These are phyloP conservation scores for Sphaeramia orbicularis DNA, from an alignment of 2,797 vertebrate species.

Conservation along the genomic window DNA sequence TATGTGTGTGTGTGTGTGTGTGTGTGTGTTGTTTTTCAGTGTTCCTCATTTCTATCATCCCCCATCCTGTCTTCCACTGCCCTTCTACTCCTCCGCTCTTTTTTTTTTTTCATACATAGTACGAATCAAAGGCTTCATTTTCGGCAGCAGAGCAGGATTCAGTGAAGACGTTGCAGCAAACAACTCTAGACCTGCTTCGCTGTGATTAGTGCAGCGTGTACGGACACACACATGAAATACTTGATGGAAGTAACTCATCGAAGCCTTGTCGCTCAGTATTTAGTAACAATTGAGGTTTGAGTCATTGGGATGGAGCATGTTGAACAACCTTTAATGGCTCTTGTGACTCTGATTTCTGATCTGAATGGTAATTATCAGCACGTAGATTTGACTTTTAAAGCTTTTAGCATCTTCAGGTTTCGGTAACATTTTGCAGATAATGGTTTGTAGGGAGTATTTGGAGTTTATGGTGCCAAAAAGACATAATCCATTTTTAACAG, in stretches of 20 bases:
- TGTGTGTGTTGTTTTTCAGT: slow-evolving; percentile 42
- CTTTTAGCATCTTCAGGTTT: too few species aligned
- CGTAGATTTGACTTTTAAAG: too few species aligned
- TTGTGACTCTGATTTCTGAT: too few species aligned
- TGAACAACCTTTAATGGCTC: too few species aligned
- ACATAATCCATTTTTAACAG: too few species aligned
- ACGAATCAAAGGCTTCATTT: slow-evolving; percentile 71
- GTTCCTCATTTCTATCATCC: slow-evolving; percentile 65
- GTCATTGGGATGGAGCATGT: too few species aligned
- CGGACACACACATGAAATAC: slow-evolving; percentile 27
- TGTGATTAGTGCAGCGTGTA: slow-evolving; percentile 45
- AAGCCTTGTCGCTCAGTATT: neutral
- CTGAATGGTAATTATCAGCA: too few species aligned
- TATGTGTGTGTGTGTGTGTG: slow-evolving; percentile 18
- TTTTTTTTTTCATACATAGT: slow-evolving; percentile 64
- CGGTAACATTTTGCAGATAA: too few species aligned
- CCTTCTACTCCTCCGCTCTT: slow-evolving; percentile 62
- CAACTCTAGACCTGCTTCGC: slow-evolving; percentile 37
- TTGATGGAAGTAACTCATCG: neutral
- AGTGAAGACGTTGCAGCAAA: slow-evolving; percentile 35
- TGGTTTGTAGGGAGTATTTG: too few species aligned
- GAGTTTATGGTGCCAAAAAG: too few species aligned
- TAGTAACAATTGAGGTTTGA: too few species aligned
- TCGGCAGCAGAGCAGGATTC: slow-evolving; percentile 39
- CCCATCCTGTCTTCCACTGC: slow-evolving; percentile 59